These are phyloP conservation scores for Hydrozoanthus tunicans DNA, from an alignment of 64 coral and sea anemone species.

Conservation along the genomic window DNA sequence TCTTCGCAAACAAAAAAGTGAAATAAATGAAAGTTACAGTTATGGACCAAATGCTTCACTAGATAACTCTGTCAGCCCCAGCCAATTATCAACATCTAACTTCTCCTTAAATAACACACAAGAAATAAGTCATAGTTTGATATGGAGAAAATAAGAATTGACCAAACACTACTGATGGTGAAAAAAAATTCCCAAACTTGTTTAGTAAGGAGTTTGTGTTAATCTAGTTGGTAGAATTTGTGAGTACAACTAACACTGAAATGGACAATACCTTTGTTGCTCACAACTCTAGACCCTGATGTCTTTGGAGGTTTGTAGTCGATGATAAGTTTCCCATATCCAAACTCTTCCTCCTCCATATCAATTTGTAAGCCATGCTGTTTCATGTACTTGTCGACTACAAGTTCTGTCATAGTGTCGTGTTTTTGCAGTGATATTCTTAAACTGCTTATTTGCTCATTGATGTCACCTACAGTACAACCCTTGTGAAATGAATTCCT, in stretches of 20 bases:
- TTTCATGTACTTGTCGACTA: slow-evolving; percentile 91
- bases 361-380: slow-evolving; percentile 74
- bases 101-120: too few relatives aligned
- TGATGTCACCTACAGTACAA: slow-evolving; percentile 81
- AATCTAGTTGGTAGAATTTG: background rate
- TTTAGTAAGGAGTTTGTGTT: too few relatives aligned
- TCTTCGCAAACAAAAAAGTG: too few relatives aligned
- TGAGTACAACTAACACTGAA: background rate
- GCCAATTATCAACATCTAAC: too few relatives aligned
- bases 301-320: slow-evolving; percentile 84
- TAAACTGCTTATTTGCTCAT: slow-evolving; percentile 73
- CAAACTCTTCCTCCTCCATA: slow-evolving; percentile 84
- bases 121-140: background rate
- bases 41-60: too few relatives aligned
- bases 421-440: slow-evolving; percentile 53
- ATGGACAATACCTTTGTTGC: slow-evolving; percentile 63
- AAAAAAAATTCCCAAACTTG: background rate
- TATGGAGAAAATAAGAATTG: background rate
- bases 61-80: too few relatives aligned
- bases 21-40: too few relatives aligned
- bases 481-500: slow-evolving; percentile 77
- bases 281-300: slow-evolving; percentile 49
- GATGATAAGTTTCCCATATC: slow-evolving; percentile 79
- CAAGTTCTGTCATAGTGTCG: slow-evolving; percentile 76
- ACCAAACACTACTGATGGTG: background rate